Evolutionary conservation across 1,140 invertebrate species (phyloP), one percentile per base, ranked within the genome.

Genomic region (Drosophila setifemur): DNA sequence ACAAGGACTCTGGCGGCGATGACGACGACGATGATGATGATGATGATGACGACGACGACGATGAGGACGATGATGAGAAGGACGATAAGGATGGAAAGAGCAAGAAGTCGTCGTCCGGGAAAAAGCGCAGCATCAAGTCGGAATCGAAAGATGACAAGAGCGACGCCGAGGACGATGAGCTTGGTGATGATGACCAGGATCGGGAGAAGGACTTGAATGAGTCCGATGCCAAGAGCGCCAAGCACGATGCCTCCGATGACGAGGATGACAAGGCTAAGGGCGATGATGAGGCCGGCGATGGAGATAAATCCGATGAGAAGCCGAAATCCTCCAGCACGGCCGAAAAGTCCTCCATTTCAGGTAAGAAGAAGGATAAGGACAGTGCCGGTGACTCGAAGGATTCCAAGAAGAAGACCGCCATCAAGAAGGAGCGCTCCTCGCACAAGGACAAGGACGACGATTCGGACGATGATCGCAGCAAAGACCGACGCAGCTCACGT

Each of bases 141-240:
- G 43, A 37, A 37, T 1, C 58, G 12, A 71, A 43, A 11, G 73
- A 86, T 48, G 90, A 89, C 49, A 88, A 88, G 31, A 89, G 92
- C 5, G 91, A 91, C 42, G 83, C 90, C 43, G 85, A 88, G 26
- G 89, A 92, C 5, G 90, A 92, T 54, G 90, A 91, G 28, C 90
- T 90, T 14, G 86, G 87, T 16, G 89, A 92, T 3, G 90, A 92
- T 48, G 90, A 91, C 25, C 90, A 90, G 23, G 83, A 89, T 43
- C 89, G 91, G n/a, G 91, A 91, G n/a, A 89, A 90, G 21, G 86
- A 89, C 23, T 90, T 91, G 14, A 91, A 91, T 66, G 90, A 90
- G 14, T 90, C 91, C 2, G 89, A 75, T 82, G 66, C 60, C 42
- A 42, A 72, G 69, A 75, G 68, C 37, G 76, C 88, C 67, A 91